These are phyloP conservation scores for Oryctes rhinoceros DNA, from an alignment of 1,140 invertebrate species.

Conservation along the genomic window DNA sequence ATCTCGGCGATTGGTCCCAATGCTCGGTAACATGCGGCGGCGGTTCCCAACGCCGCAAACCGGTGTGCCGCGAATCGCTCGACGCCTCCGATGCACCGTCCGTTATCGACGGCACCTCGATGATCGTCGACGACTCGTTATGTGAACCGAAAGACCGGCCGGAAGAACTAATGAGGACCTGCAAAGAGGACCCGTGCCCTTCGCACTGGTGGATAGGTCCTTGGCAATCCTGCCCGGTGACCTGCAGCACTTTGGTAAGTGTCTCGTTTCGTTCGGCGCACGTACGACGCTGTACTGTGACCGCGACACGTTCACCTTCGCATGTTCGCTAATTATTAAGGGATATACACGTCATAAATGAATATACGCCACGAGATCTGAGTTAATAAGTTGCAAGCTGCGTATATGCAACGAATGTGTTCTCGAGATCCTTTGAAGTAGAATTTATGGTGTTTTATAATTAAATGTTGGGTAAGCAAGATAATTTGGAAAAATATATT, in stretches of 20 bases:
- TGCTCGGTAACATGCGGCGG: conserved; percentile 82
- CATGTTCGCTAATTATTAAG: not conserved
- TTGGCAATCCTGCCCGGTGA: conserved; percentile 83
- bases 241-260: conserved; percentile 66
- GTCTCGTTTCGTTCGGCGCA: not conserved
- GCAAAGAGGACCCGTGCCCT: conserved; percentile 77
- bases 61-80: conserved; percentile 71
- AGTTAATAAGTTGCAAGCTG: too few relatives aligned
- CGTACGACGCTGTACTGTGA: not conserved
- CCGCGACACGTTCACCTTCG: not conserved
- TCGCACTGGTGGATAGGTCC: conserved; percentile 82
- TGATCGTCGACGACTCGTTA: conserved; percentile 70
- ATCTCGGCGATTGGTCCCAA: conserved; percentile 78
- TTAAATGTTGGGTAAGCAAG: too few relatives aligned
- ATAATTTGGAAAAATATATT: too few relatives aligned
- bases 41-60: conserved; percentile 71
- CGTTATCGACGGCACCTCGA: conserved; percentile 57
- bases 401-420: not conserved
- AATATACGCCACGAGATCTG: too few relatives aligned
- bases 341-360: not conserved
- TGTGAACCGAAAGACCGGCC: conserved; percentile 71
- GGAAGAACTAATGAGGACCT: conserved; percentile 67
- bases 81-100: conserved; percentile 54
- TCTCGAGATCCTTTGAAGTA: too few relatives aligned
- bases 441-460: too few relatives aligned